Base-by-base conservation (phyloP, 2,797 vertebrate genomes). In the Melanotaenia parkinsoni region DNA sequence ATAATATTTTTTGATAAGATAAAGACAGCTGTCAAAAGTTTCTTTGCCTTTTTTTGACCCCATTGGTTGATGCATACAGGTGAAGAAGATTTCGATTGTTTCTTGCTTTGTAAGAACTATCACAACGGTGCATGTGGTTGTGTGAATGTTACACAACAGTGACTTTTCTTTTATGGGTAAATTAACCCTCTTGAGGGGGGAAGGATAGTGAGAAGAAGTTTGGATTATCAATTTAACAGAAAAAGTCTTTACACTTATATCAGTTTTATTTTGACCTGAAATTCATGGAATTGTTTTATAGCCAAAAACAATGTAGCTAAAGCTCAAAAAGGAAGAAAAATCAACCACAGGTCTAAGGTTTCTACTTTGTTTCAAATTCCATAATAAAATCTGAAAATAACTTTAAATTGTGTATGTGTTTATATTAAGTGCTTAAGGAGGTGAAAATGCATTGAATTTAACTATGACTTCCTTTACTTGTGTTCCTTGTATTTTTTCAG, bases 91-190 rank as follows among this genome's bases (percentile, higher is more conserved):
- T 18, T 20, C 18, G 2, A 20, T 47, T 47, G 43, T 47, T 18
- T 7, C 18, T 20, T 47, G 43, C 43, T 47, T 47, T 47, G 18
- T 20, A 14, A 47, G 18, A 20, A 47, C 18, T 47, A n/a, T 18
- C 43, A 47, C 14, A 47, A 2, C 20, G 7, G 67, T 30, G 59
- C 30, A 50, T 38, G 35, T 50, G 45, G 37, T 35, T 18, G 62
- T 11, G 57, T 30, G 13, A 67, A 30, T 68, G 63, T 37, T 38
- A 33, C 63, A 54, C 58, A 63, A 50, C 66, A 50, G 66, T 78
- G 79, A 84, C 69, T 69, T 85, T 83, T 76, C 24, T 54, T 72
- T 47, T 69, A 47, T 20, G 67, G 67, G 69, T 70, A 65, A 58
- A 62, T 74, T 72, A 63, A 38, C n/a, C 30, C 63, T 71, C 62